phyloP scores from a whole-genome alignment of 2,113 vertebrate species.

The Protomyctophum bolini region DNA sequence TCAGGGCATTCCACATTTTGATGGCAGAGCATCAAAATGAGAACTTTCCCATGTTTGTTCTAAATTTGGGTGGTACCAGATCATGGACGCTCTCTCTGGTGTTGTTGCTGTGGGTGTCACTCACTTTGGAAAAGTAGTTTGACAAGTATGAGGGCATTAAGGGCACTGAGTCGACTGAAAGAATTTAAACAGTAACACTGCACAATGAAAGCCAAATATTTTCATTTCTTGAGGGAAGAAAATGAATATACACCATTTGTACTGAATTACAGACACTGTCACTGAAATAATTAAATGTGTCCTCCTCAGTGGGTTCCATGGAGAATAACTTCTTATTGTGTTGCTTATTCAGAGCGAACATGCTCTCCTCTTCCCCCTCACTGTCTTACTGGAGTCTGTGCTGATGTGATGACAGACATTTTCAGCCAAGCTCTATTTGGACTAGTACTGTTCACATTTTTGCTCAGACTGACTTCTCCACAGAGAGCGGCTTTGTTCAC shows the following conservation, averaged over 20 bases:
- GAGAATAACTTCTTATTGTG: not conserved
- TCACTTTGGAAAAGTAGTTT: too few species aligned
- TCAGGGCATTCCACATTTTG: too few species aligned
- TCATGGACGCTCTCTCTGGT: too few species aligned
- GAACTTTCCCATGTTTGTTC: too few species aligned
- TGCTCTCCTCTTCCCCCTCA: not conserved
- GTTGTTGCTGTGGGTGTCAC: too few species aligned
- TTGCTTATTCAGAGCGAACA: not conserved
- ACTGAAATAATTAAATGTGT: not conserved
- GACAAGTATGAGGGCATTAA: too few species aligned
- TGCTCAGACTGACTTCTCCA: not conserved
- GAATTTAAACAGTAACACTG: too few species aligned
- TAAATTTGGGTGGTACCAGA: too few species aligned
- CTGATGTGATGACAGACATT: conserved; percentile 2
- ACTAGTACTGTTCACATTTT: conserved; percentile 1
- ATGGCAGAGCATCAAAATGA: too few species aligned
- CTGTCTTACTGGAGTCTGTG: not conserved
- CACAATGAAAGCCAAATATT: too few species aligned
- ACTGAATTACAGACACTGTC: not conserved
- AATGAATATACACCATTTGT: not conserved
- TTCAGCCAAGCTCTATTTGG: not conserved
- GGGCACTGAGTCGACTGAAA: too few species aligned
- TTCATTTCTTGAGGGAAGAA: too few species aligned
- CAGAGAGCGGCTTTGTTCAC: conserved; percentile 39
- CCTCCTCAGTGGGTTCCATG: not conserved